A percentile compares a stretch with the other conserved stretches of the same genome.
Conservation (phyloP, 2,113 vertebrate genomes). For the Nyctereutes procyonoides region DNA sequence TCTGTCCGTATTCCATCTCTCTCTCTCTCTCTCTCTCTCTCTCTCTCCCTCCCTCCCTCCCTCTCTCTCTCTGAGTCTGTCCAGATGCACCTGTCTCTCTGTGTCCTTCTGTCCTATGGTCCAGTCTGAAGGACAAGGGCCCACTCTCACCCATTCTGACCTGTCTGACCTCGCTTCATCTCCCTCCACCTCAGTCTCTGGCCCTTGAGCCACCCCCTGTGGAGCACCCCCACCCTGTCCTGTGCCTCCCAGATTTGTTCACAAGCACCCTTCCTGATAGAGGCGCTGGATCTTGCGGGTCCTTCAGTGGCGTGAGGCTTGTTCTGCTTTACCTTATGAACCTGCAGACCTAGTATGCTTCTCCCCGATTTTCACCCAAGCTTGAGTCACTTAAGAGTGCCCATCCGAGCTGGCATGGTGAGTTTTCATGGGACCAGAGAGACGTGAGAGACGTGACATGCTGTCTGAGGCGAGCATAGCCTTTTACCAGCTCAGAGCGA, state of each 20-base stretch:
- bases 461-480: neutral
- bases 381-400: too few relatives aligned
- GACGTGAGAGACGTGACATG: accelerated
- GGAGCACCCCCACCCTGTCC: neutral
- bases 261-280: too few relatives aligned
- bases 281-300: neutral
- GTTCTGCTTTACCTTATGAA: accelerated
- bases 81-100: neutral
- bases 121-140: neutral
- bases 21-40: too few relatives aligned
- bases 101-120: neutral
- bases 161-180: neutral
- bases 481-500: neutral
- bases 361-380: neutral
- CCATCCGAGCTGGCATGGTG: neutral
- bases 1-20: neutral
- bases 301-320: accelerated
- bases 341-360: neutral
- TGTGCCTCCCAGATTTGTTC: neutral
- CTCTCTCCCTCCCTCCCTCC: too few relatives aligned
- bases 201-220: neutral
- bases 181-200: neutral
- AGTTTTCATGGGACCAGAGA: neutral
- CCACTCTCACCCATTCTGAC: neutral
- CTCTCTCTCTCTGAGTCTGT: neutral